Percentiles rank a stretch among this genome's conserved stretches.
Evolutionary conservation across 35 echinoderm and acorn worm species (phyloP).

Genomic region (Amphiura filiformis): DNA sequence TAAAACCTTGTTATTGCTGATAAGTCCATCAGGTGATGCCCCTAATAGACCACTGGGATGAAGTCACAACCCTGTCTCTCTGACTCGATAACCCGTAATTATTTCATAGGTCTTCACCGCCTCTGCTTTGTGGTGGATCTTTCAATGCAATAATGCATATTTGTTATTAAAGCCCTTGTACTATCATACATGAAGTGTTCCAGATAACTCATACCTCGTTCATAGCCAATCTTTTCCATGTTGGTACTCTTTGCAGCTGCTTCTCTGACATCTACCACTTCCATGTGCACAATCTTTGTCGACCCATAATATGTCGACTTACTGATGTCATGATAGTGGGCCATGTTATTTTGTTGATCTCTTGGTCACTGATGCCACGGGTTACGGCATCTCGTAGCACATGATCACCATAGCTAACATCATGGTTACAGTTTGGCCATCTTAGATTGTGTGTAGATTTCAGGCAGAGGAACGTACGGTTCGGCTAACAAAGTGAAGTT

Average conservation of each 20-base stretch:
- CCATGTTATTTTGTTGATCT: too few species aligned
- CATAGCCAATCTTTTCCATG: constrained; percentile 49
- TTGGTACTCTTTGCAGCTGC: constrained; percentile 25
- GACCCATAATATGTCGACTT: too few species aligned
- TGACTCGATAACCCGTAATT: not conserved
- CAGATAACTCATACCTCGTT: constrained; percentile 19
- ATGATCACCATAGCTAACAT: too few species aligned
- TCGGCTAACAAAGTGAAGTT: too few species aligned
- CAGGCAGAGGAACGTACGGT: too few species aligned
- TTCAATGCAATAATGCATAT: too few species aligned
- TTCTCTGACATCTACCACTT: constrained; percentile 34
- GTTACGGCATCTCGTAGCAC: too few species aligned
- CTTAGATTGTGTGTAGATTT: too few species aligned
- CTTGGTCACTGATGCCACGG: too few species aligned
- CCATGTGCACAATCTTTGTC: constrained; percentile 44
- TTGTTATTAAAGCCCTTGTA: too few species aligned
- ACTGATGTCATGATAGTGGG: too few species aligned
- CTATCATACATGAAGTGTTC: not conserved
- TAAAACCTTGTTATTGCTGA: not conserved
- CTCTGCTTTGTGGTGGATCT: constrained; percentile 6
- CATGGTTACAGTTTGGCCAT: too few species aligned
- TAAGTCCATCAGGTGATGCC: constrained; percentile 20
- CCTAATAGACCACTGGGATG: constrained; percentile 14
- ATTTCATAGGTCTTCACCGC: not conserved
- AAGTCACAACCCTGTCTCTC: constrained; percentile 1